These are phyloP conservation scores for Agrotis clavis DNA, from an alignment of 2,888 invertebrate genomes.

Conservation along the genomic window DNA sequence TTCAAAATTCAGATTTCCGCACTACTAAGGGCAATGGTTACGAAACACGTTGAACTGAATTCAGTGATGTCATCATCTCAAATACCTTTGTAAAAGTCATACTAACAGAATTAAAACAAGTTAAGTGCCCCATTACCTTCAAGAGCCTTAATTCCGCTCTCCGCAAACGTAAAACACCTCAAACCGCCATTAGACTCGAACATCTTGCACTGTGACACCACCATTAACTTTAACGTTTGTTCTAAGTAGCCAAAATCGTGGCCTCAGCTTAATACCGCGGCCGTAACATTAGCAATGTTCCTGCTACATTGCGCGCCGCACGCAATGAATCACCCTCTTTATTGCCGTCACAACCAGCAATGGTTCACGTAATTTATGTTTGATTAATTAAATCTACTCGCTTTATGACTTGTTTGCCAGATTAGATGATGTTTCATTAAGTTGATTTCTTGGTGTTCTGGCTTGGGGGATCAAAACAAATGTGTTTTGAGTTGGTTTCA, in stretches of 20 bases:
- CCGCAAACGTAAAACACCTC: constrained; percentile 38
- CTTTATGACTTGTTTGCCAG: constrained; percentile 63
- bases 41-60: too few relatives aligned
- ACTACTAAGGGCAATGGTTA: too few relatives aligned
- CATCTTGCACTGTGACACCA: constrained; percentile 55
- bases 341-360: constrained; percentile 60
- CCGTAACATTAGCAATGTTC: constrained; percentile 61
- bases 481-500: constrained; percentile 36
- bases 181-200: constrained; percentile 24
- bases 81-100: constrained; percentile 21
- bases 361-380: constrained; percentile 58
- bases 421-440: constrained; percentile 56
- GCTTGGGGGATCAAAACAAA: constrained; percentile 9
- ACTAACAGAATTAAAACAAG: constrained; percentile 23
- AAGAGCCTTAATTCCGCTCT: constrained; percentile 38
- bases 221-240: constrained; percentile 63
- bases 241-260: constrained; percentile 62
- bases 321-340: constrained; percentile 62
- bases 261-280: constrained; percentile 54
- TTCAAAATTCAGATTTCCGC: too few relatives aligned
- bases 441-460: constrained; percentile 54
- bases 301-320: constrained; percentile 61
- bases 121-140: constrained; percentile 38
- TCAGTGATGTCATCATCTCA: not conserved
- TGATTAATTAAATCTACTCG: constrained; percentile 63